Conservation (phyloP, 37 sponge, comb jelly and placozoan genomes). For the Halichondria panicea region DNA sequence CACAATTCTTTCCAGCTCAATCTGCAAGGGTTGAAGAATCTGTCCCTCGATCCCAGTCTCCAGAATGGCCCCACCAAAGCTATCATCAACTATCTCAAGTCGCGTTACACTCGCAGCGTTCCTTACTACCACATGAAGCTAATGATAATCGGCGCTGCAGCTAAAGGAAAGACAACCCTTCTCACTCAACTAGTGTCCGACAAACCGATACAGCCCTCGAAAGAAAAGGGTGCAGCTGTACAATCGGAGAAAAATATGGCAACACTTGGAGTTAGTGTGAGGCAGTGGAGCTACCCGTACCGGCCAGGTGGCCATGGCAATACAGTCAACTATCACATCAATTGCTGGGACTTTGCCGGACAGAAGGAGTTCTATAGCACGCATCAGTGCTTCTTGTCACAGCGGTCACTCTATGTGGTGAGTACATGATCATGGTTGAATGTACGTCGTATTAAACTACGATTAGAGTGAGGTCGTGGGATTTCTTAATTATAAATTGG, state of each 20-base stretch:
- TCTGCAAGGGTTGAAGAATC: constrained; percentile 52
- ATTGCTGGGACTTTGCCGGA: constrained; percentile 93
- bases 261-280: constrained; percentile 79
- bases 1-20: constrained; percentile 45
- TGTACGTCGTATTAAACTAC: no score
- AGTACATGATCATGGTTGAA: neutral
- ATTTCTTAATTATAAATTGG: neutral
- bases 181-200: constrained; percentile 52
- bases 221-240: neutral
- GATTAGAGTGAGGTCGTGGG: neutral
- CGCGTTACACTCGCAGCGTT: constrained; percentile 46
- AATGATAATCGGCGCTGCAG: constrained; percentile 80
- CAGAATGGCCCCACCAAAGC: constrained; percentile 45
- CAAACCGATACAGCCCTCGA: neutral
- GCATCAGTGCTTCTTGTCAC: constrained; percentile 86
- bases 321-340: constrained; percentile 44
- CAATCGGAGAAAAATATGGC: constrained; percentile 30
- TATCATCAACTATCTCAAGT: constrained; percentile 50
- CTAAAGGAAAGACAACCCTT: constrained; percentile 84
- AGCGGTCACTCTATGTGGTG: constrained; percentile 72
- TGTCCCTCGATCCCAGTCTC: constrained; percentile 41
- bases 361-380: constrained; percentile 88
- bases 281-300: constrained; percentile 63
- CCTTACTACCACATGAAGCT: constrained; percentile 85
- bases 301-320: neutral